Conservation (phyloP, 2,888 invertebrate genomes). For the Brachylomia viminalis region DNA sequence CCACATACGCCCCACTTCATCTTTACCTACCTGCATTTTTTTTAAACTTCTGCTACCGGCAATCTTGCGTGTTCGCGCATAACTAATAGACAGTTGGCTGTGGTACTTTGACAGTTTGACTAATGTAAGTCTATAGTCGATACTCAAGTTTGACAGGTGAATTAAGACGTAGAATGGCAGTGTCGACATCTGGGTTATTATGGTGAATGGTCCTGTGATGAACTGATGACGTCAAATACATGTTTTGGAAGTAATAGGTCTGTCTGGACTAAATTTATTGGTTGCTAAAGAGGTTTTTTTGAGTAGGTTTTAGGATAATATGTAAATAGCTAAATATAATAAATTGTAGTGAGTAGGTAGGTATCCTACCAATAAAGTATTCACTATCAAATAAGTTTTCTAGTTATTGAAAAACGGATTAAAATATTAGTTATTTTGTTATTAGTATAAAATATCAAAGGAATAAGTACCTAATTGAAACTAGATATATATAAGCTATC, state of each 20-base stretch:
- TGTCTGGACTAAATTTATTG: conserved; percentile 42
- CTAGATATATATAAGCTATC: not conserved
- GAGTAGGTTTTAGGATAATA: not conserved
- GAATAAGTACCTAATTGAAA: not conserved
- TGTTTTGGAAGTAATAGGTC: conserved; percentile 44
- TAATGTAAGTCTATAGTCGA: conserved; percentile 85
- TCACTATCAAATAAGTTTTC: not conserved
- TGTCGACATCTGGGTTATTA: conserved; percentile 75
- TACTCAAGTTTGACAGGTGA: conserved; percentile 78
- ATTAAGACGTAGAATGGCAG: conserved; percentile 78
- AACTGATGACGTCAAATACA: conserved; percentile 56
- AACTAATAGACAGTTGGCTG: conserved; percentile 86
- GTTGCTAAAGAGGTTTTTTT: not conserved
- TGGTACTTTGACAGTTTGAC: conserved; percentile 87
- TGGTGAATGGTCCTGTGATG: conserved; percentile 61
- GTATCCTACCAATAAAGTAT: not conserved
- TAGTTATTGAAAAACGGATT: not conserved
- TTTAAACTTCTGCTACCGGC: conserved; percentile 78
- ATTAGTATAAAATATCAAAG: not conserved
- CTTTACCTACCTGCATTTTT: conserved; percentile 67
- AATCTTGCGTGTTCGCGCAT: conserved; percentile 76
- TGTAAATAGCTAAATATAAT: not conserved
- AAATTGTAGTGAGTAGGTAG: not conserved
- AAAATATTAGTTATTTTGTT: not conserved
- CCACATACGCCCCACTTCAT: conserved; percentile 32